Percentiles rank a stretch among this genome's conserved stretches.
Conservation (phyloP, 2,888 invertebrate species). For the Ophion slaviceki region DNA sequence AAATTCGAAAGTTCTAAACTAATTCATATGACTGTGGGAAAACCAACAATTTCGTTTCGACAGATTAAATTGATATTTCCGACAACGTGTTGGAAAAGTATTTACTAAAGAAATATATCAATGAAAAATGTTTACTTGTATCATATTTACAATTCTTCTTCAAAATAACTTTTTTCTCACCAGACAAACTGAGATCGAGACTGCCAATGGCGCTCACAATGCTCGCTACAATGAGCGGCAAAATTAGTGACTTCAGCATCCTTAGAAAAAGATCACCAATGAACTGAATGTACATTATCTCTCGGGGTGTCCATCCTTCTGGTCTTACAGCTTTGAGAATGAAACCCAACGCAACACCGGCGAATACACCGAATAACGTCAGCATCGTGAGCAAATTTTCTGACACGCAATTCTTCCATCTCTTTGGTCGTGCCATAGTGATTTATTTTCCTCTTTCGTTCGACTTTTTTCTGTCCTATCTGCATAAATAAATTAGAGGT, state of each 20-base stretch:
- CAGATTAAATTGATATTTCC: too few relatives aligned
- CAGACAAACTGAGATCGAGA: constrained; percentile 88
- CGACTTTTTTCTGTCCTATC: not conserved
- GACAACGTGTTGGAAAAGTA: not conserved
- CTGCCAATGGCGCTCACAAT: constrained; percentile 89
- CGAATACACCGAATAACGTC: constrained; percentile 86
- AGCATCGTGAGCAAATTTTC: constrained; percentile 85
- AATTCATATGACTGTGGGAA: too few relatives aligned
- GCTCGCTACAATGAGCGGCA: constrained; percentile 89
- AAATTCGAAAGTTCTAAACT: too few relatives aligned
- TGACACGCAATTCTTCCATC: constrained; percentile 76
- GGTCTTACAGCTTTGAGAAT: constrained; percentile 81
- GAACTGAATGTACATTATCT: constrained; percentile 89
- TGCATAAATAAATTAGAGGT: not conserved
- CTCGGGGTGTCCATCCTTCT: constrained; percentile 85
- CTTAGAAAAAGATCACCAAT: constrained; percentile 89
- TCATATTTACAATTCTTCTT: not conserved
- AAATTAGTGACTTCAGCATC: constrained; percentile 90
- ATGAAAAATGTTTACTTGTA: not conserved
- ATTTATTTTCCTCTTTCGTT: constrained; percentile 10
- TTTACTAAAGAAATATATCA: not conserved
- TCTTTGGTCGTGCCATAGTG: constrained; percentile 74
- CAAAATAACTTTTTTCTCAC: constrained; percentile 77
- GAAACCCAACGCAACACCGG: constrained; percentile 85
- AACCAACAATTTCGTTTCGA: too few relatives aligned